These are phyloP conservation scores for Aphodius sticticus DNA, from an alignment of 2,888 invertebrate genomes.

Conservation along the genomic window DNA sequence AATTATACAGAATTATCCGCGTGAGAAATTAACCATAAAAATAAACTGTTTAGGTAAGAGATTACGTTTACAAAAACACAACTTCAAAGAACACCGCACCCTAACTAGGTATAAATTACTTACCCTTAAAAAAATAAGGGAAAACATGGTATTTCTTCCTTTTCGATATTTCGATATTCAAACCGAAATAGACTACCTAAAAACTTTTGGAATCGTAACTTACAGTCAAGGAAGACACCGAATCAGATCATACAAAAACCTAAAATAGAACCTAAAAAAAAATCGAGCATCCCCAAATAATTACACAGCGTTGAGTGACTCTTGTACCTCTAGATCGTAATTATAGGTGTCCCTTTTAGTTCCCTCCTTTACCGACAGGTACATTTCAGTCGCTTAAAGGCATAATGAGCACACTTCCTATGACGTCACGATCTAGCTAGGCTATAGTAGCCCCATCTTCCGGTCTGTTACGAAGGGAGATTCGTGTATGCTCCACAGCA, in stretches of 20 bases:
- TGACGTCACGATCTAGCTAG: neutral
- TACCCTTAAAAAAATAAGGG: neutral
- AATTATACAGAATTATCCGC: neutral
- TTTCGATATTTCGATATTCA: neutral
- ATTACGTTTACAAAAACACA: neutral
- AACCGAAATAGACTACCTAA: neutral
- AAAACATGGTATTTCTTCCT: neutral
- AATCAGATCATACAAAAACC: neutral
- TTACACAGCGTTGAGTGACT: neutral
- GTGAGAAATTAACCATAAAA: neutral
- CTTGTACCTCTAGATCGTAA: neutral
- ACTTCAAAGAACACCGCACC: neutral
- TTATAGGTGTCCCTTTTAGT: neutral
- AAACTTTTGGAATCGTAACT: neutral
- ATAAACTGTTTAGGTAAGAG: neutral
- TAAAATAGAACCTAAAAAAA: neutral
- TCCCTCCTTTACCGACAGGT: neutral
- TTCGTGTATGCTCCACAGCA: neutral
- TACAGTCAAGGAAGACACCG: neutral
- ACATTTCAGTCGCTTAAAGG: neutral
- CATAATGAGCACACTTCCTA: neutral
- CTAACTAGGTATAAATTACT: neutral
- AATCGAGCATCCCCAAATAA: neutral
- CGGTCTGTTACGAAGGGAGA: neutral
- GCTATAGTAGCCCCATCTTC: neutral